These are phyloP conservation scores for Tenthredo scrophulariae DNA, from an alignment of 2,888 invertebrate species.

Conservation along the genomic window DNA sequence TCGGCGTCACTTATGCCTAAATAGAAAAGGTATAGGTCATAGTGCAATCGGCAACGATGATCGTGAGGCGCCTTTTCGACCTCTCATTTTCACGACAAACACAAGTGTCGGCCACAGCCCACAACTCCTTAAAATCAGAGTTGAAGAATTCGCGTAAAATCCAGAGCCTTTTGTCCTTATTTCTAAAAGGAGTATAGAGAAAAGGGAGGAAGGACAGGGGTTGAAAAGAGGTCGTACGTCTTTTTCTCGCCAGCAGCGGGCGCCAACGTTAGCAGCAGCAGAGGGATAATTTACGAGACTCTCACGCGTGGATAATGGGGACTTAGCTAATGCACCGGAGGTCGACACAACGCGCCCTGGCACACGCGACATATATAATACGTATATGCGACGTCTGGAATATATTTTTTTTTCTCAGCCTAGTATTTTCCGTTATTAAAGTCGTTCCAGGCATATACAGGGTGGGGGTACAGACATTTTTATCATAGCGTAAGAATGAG, in stretches of 20 bases:
- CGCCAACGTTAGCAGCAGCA: constrained; percentile 59
- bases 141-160: constrained; percentile 15
- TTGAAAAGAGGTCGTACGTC: constrained; percentile 71
- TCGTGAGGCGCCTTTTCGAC: background rate
- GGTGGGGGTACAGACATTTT: background rate
- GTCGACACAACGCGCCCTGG: constrained; percentile 33
- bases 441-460: background rate
- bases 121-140: constrained; percentile 23
- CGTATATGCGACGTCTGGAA: background rate
- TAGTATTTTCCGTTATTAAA: background rate
- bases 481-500: background rate
- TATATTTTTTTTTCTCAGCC: background rate
- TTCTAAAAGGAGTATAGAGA: constrained; percentile 24
- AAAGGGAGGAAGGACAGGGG: constrained; percentile 32
- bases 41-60: background rate
- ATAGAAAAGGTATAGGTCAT: background rate
- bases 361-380: constrained; percentile 43
- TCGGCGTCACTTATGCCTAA: background rate
- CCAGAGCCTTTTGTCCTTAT: constrained; percentile 5
- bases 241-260: constrained; percentile 72
- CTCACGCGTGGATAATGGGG: constrained; percentile 77
- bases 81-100: background rate
- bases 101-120: background rate
- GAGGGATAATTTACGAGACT: constrained; percentile 76
- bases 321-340: constrained; percentile 75